Conservation (phyloP, 2,113 vertebrate species). For the Pan troglodytes region NHGRI_mPanTro3-v2.1_pri NC_072398.2:138564001-138564500, state of each 20-base stretch:
- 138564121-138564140: neutral
- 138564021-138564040: neutral
- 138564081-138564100: neutral
- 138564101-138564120: neutral
- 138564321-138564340: neutral
- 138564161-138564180: conserved; percentile 17
- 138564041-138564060: neutral
- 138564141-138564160: neutral
- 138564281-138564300: neutral
- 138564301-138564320: neutral
- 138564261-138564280: neutral
- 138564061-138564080: neutral
- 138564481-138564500: neutral
- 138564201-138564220: neutral
- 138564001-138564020: conserved; percentile 3
- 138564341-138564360: neutral
- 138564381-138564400: neutral
- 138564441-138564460: neutral
- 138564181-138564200: neutral
- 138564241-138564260: neutral
- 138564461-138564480: neutral
- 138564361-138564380: neutral
- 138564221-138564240: conserved; percentile 3
- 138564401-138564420: neutral
- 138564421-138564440: neutral